Base-by-base conservation (phyloP, 1,140 invertebrate species). In the Drosophila suzukii region DNA sequence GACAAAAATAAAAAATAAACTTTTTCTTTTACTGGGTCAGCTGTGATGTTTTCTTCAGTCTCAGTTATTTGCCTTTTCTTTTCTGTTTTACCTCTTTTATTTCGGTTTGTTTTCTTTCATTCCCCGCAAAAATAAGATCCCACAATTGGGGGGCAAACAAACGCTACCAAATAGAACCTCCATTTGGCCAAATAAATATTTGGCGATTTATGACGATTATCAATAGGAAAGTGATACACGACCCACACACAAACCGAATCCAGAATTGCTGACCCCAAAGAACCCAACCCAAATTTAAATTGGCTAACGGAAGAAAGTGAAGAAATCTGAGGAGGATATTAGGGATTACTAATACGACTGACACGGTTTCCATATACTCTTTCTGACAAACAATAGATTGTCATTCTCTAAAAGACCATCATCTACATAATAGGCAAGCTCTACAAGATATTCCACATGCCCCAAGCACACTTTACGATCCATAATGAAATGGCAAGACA, bases 21-120 rank as follows among this genome's bases (percentile, higher is more conserved):
- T 86, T 88, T 86, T 86, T 86, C 82, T 88, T 88, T 86, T 86
- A 86, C 83, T 86, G 83, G 82, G 82, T 86, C 82, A 86, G 59
- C 78, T 51, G 54, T 67, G 54, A 44, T 51, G 59, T 10, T 70
- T 72, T 55, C 54, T 47, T 13, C 11, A 24, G 58, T 73, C 70
- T 58, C 53, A 53, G 65, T 66, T 67, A 66, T 77, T 74, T 73
- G 56, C 55, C 44, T 72, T 59, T 77, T 82, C 39, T 71, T 78
- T 70, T 62, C 55, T 53, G 27, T 44, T 27, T 75, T 43, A 32
- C 49, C 54, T 32, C n/a, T 55, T 60, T 55, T 61, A 51, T 74
- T 74, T 49, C 27, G 44, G 57, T 54, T 72, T 51, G 41, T 39
- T 70, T 47, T 70, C 43, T n/a, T 24, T 24, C 32, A 47, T 20